These are phyloP conservation scores for Lophura nycthemera DNA, from an alignment of 2,113 vertebrate genomes.

Conservation along the genomic window DNA sequence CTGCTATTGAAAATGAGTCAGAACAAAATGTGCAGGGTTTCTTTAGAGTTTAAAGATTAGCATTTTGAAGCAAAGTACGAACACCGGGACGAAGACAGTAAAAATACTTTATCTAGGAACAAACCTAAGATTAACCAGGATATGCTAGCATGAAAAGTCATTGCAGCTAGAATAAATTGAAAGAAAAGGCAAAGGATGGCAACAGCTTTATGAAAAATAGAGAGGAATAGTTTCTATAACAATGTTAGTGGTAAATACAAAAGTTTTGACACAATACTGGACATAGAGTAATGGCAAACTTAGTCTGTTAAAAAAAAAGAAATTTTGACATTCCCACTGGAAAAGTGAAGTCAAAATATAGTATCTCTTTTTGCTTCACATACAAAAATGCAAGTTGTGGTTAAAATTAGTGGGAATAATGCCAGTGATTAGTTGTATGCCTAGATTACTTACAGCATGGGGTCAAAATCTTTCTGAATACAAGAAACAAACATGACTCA, in stretches of 20 bases:
- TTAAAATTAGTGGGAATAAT: not conserved
- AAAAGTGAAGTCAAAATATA: not conserved
- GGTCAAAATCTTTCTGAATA: not conserved
- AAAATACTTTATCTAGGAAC: not conserved
- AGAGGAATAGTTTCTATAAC: not conserved
- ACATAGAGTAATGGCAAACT: not conserved
- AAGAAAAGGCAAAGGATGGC: not conserved
- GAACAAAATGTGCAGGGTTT: fast-evolving
- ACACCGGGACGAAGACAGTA: not conserved
- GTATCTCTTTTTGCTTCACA: not conserved
- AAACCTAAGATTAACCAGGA: not conserved
- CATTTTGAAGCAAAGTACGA: not conserved
- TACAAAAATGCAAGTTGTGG: not conserved
- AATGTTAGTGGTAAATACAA: not conserved
- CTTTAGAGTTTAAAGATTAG: not conserved
- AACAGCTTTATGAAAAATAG: not conserved
- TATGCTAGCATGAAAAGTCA: not conserved
- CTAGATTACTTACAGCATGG: not conserved
- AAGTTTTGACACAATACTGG: not conserved
- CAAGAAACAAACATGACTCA: not conserved
- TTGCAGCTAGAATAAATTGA: not conserved
- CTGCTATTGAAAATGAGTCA: not conserved
- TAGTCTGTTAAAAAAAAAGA: not conserved
- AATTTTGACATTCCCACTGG: not conserved
- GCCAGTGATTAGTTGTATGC: not conserved